phyloP scores from a whole-genome alignment of 2,113 vertebrate genomes.

The Clarias batrachus region DNA sequence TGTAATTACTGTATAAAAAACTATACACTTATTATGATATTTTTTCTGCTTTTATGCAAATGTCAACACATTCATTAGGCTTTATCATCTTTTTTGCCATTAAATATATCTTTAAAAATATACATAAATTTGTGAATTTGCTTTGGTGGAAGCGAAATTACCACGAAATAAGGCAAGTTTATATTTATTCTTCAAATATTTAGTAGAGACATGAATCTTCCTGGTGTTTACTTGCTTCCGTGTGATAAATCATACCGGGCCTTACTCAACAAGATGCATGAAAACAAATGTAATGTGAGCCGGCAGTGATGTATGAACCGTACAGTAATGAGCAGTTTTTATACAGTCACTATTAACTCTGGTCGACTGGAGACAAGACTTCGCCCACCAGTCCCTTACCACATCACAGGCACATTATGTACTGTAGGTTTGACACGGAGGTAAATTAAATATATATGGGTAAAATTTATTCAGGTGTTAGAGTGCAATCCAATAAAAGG shows the following conservation, averaged over 20 bases:
- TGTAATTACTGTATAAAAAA: neutral
- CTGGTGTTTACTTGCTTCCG: neutral
- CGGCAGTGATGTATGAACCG: neutral
- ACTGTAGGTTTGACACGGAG: neutral
- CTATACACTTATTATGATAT: neutral
- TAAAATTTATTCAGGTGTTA: neutral
- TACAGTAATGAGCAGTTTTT: neutral
- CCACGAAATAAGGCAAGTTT: neutral
- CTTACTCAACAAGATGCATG: neutral
- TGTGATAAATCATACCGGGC: neutral
- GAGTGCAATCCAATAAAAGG: neutral
- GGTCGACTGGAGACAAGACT: neutral
- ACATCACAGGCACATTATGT: neutral
- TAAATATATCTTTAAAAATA: neutral
- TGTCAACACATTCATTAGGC: neutral
- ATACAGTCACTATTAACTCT: neutral
- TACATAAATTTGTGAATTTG: neutral
- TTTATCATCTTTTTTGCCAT: neutral
- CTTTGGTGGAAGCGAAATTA: neutral
- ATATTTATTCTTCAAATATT: neutral
- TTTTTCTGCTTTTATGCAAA: neutral
- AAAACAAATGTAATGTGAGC: neutral
- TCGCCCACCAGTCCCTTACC: neutral
- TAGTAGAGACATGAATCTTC: neutral
- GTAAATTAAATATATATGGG: neutral